These are phyloP conservation scores for Stomatorhinus ivindoensis DNA, from an alignment of 2,113 vertebrate species.

Conservation along the genomic window DNA sequence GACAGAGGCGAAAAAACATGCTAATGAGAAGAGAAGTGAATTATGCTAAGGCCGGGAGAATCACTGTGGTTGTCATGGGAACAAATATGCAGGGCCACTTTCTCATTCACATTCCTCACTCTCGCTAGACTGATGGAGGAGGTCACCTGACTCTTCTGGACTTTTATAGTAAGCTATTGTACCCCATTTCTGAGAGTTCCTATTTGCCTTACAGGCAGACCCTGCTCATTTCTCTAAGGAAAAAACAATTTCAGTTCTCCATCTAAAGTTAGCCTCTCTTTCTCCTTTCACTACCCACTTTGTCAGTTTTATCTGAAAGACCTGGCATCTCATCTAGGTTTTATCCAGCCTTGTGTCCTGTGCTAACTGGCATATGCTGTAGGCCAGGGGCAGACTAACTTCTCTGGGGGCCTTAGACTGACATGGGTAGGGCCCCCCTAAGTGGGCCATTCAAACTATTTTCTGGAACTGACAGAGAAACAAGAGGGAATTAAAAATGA, in stretches of 20 bases:
- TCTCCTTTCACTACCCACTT: slow-evolving; percentile 16
- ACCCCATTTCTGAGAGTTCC: slow-evolving; percentile 24
- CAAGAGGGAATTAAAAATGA: neutral
- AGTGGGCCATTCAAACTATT: neutral
- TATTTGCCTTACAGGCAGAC: slow-evolving; percentile 16
- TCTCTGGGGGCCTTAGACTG: neutral
- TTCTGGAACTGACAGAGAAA: neutral
- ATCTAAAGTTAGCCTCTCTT: slow-evolving; percentile 16
- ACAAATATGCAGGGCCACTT: neutral
- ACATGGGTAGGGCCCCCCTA: neutral
- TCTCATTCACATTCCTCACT: neutral
- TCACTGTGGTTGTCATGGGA: slow-evolving; percentile 20
- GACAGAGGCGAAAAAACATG: neutral
- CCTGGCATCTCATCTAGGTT: neutral
- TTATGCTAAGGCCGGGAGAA: slow-evolving; percentile 3
- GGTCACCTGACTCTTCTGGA: slow-evolving; percentile 13
- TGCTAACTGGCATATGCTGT: neutral
- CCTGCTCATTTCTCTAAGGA: slow-evolving; percentile 21
- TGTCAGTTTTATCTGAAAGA: slow-evolving; percentile 22
- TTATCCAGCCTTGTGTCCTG: neutral
- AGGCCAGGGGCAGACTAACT: neutral
- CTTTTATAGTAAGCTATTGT: slow-evolving; percentile 18
- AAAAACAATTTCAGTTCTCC: slow-evolving; percentile 23
- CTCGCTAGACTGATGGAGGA: slow-evolving; percentile 10
- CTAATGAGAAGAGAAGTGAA: neutral